These are phyloP conservation scores for Ammodytes marinus DNA, from an alignment of 2,113 vertebrate genomes.

Conservation along the genomic window DNA sequence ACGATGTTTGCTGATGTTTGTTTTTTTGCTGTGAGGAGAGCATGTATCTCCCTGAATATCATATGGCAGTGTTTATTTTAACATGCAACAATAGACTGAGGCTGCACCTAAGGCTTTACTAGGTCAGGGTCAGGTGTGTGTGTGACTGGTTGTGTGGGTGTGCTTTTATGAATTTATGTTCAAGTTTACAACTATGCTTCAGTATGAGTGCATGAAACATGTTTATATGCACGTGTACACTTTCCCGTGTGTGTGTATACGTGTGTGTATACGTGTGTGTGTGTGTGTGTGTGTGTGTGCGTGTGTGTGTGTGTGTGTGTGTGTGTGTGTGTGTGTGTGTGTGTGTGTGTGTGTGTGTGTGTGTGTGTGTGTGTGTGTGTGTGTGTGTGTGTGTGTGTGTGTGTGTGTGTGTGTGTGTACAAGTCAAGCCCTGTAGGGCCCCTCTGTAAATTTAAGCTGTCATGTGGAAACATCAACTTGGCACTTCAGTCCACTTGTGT, in stretches of 20 bases:
- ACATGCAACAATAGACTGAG: slow-evolving; percentile 33
- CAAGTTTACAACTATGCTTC: slow-evolving; percentile 32
- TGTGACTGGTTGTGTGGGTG: not conserved
- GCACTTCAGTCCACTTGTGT: slow-evolving; percentile 78
- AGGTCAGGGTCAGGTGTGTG: slow-evolving; percentile 43
- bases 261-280: slow-evolving; percentile 10
- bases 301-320: slow-evolving; percentile 30
- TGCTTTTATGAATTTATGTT: slow-evolving; percentile 17
- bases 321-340: slow-evolving; percentile 14
- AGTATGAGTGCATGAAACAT: slow-evolving; percentile 1
- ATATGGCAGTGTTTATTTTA: slow-evolving; percentile 61
- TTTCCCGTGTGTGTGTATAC: slow-evolving; percentile 6
- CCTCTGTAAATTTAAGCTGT: slow-evolving; percentile 72
- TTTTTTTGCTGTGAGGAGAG: slow-evolving; percentile 54
- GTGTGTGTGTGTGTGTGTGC: slow-evolving; percentile 24
- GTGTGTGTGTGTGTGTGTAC: slow-evolving; percentile 30
- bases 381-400: not conserved
- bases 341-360: too few species aligned
- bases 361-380: slow-evolving; percentile 8
- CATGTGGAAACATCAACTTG: slow-evolving; percentile 78
- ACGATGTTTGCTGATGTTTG: slow-evolving; percentile 54
- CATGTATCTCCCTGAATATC: slow-evolving; percentile 48
- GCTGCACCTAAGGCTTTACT: slow-evolving; percentile 46
- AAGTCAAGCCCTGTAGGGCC: slow-evolving; percentile 32
- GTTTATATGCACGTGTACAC: slow-evolving; percentile 3